phyloP scores from a whole-genome alignment of 2,888 invertebrate species.

The Ichneumon xanthorius region DNA sequence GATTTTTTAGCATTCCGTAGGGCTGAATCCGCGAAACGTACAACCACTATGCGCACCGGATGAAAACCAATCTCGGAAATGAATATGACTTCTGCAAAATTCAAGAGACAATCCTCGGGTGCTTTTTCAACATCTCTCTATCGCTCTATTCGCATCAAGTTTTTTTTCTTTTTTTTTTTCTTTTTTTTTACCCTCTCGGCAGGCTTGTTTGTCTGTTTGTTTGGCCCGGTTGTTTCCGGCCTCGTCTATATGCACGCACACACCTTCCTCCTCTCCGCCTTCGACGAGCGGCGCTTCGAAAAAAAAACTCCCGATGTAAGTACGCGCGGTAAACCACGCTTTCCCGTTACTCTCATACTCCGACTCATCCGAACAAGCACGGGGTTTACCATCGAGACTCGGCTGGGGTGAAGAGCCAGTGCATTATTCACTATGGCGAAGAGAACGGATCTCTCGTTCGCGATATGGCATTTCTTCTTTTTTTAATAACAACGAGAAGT shows the following conservation, averaged over 20 bases:
- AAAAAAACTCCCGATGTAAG: constrained; percentile 11
- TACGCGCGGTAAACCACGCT: constrained; percentile 31
- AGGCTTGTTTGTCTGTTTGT: constrained; percentile 80
- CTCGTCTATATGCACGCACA: constrained; percentile 80
- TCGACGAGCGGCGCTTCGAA: constrained; percentile 26
- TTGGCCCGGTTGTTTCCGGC: constrained; percentile 79
- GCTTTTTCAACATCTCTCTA: constrained; percentile 58
- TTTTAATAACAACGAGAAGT: background rate
- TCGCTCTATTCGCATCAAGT: constrained; percentile 43
- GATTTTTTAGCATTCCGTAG: constrained; percentile 38
- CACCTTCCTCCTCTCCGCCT: constrained; percentile 54
- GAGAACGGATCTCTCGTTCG: constrained; percentile 2
- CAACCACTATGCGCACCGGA: constrained; percentile 44
- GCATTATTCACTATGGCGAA: constrained; percentile 8
- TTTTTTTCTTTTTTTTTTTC: constrained; percentile 49
- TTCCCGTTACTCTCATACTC: constrained; percentile 24
- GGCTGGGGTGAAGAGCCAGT: background rate
- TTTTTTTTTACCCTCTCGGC: constrained; percentile 46
- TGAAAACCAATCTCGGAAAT: constrained; percentile 76
- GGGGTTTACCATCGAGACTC: constrained; percentile 8
- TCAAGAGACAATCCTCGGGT: constrained; percentile 69
- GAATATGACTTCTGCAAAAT: constrained; percentile 76
- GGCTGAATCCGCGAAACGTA: constrained; percentile 33
- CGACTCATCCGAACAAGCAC: background rate
- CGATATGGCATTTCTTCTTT: background rate